These are phyloP conservation scores for Chironomus tentans DNA, from an alignment of 2,888 invertebrate genomes.

Conservation along the genomic window DNA sequence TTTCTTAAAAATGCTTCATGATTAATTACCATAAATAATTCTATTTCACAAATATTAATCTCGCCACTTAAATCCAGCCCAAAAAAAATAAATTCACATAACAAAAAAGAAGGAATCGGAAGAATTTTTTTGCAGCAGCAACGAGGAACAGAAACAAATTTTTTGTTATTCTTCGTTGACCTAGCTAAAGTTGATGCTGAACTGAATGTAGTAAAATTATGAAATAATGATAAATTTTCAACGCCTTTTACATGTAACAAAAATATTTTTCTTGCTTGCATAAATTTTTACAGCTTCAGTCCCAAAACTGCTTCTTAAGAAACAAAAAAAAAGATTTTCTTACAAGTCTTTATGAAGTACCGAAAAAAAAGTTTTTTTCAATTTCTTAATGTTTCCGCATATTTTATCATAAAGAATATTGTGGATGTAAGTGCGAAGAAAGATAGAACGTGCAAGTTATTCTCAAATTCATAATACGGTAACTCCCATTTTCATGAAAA, in stretches of 20 bases:
- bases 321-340: background rate
- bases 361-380: background rate
- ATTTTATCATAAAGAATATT: background rate
- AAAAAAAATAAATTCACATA: too few relatives aligned
- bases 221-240: conserved; percentile 15
- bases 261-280: background rate
- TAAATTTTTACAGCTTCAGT: too few relatives aligned
- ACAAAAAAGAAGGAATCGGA: too few relatives aligned
- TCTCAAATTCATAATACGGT: background rate
- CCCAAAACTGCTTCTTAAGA: too few relatives aligned
- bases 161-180: too few relatives aligned
- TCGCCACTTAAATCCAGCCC: too few relatives aligned
- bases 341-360: background rate
- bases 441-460: background rate
- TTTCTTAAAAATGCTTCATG: too few relatives aligned
- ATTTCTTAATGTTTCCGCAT: background rate
- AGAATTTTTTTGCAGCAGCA: too few relatives aligned
- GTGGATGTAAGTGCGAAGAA: background rate
- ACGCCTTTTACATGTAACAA: conserved; percentile 21
- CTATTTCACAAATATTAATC: too few relatives aligned
- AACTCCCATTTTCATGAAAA: background rate
- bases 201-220: background rate
- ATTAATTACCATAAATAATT: too few relatives aligned
- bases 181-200: too few relatives aligned
- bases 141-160: too few relatives aligned